Evolutionary conservation across 1,140 invertebrate species (phyloP), one percentile per base, ranked within the genome.

Genomic region (Trichomalopsis sarcophagae): DNA sequence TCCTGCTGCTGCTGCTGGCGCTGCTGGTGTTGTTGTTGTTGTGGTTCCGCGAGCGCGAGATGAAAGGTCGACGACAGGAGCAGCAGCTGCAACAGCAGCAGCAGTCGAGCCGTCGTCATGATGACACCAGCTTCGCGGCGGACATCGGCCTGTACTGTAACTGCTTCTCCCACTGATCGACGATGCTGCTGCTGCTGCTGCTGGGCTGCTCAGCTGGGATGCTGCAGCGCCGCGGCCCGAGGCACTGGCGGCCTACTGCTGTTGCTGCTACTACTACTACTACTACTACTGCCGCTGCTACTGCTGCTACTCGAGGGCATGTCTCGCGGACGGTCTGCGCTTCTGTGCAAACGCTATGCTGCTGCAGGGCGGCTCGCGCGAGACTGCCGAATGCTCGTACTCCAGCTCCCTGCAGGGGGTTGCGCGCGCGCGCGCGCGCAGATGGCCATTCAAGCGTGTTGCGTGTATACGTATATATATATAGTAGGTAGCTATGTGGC

Each of bases 201-300:
- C 55, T 62, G 68, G 68, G 30, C 68, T 71, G 74, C 44, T 55
- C 44, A 47, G 44, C 76, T 78, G 44, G 47, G 76, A 30, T 23
- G 76, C 44, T 36, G 76, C n/a, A 44, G 40, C 40, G 40, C 0
- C 40, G 40, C 40, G 40, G 40, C 40, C 2, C 23, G 69, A 73
- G 69, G 27, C n/a, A 23, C 13, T 23, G n/a, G 30, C 40, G 14
- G 27, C 68, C 23, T 2, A 10, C 10, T 9, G 68, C 23, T 21
- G 9, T n/a, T 44, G 33, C 71, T 13, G 30, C 30, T n/a, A 17
- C 11, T 17, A 27, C 75, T 2, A n/a, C 75, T 33, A 13, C 36
- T 9, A 33, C 55, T 21, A 21, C 55, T n/a, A n/a, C 55, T 62
- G 21, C 55, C 6, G 21, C 55, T 62, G 17, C 55, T 62, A 6